Base-by-base conservation (phyloP, 2,797 vertebrate species). In the Coregonus sp. region DNA sequence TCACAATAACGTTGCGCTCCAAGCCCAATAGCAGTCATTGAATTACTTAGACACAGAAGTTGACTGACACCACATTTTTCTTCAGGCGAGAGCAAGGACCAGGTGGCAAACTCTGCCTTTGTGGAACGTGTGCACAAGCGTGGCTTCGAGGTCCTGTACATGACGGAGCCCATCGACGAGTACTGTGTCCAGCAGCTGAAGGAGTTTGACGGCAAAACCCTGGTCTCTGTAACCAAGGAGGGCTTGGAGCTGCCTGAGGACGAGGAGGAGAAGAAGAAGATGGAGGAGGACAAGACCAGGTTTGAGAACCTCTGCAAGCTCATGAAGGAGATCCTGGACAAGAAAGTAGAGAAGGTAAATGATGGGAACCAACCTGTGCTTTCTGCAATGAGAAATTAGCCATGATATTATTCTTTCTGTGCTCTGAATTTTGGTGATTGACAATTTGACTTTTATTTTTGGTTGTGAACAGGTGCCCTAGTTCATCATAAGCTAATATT, bases 281-380 rank as follows among this genome's bases (percentile, higher is more conserved):
- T 97, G 96, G 97, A 98, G 80, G 97, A 99, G 78, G 96, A 96
- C 89, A 98, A 98, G 85, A 92, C 96, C 5, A 98, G 96, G 85
- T 99, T 97, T 4, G 96, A 99, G 84, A 96, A 90, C 75, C 95
- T 99, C 67, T 99, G 98, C 93, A 99, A 98, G 86, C 95, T 99
- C 76, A 99, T 98, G 97, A 98, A 98, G 82, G 98, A 98, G 87
- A 98, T 99, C 74, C 88, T 99, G 54, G 97, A 99, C 91, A 98
- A 98, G 92, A 98, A 99, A 85, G 97, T 98, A 56, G 97, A 99
- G 85, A 99, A 99, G 96, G 98, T 98, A 74, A 81, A 91, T 80
- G 3, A 74, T 16, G 0, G 0, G 50, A 47, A 47, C 9, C 9
- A 47, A 25, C 5, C 20, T 14, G 5, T 4, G 51, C 4, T 31